Percentiles rank a stretch among this genome's conserved stretches.
These are phyloP conservation scores for Pseudochaenichthys georgianus DNA, from an alignment of 2,797 vertebrate genomes.

Conservation along the genomic window DNA sequence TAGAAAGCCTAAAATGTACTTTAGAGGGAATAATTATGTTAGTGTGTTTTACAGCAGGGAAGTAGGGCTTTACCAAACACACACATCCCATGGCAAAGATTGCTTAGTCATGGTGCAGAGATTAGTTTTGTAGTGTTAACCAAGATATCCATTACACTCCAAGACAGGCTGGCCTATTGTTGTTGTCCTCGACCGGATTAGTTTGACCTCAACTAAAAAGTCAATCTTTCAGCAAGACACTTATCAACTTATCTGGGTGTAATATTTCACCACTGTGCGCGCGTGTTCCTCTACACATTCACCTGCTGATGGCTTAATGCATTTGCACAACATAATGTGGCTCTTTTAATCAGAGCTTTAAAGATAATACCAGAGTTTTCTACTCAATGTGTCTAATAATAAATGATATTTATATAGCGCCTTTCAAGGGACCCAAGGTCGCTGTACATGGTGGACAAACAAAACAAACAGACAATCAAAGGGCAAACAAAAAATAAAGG, in stretches of 20 bases:
- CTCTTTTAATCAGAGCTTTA: neutral
- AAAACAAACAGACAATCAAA: too few species aligned
- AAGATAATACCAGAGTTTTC: too few species aligned
- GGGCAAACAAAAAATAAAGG: too few species aligned
- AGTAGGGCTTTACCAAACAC: neutral
- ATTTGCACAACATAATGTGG: neutral
- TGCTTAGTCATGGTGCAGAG: slow-evolving; percentile 14
- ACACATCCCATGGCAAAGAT: neutral
- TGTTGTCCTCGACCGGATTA: slow-evolving; percentile 1
- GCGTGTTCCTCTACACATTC: neutral
- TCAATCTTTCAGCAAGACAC: neutral
- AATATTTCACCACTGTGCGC: slow-evolving; percentile 5
- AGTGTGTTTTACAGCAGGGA: slow-evolving; percentile 10
- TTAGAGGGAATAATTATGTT: slow-evolving; percentile 1
- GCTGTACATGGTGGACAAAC: too few species aligned
- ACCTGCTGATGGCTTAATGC: neutral
- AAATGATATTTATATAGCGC: too few species aligned
- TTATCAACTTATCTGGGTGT: slow-evolving; percentile 22
- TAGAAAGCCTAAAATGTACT: slow-evolving; percentile 6
- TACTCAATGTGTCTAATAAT: neutral
- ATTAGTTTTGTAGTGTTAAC: slow-evolving; percentile 4
- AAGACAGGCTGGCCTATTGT: neutral
- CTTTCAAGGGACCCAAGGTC: too few species aligned
- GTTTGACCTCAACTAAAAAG: slow-evolving; percentile 3
- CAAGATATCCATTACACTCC: neutral